Evolutionary conservation across 2,113 vertebrate genomes (phyloP), one percentile per base, ranked within the genome.

Genomic region (Clarias gariepinus): DNA sequence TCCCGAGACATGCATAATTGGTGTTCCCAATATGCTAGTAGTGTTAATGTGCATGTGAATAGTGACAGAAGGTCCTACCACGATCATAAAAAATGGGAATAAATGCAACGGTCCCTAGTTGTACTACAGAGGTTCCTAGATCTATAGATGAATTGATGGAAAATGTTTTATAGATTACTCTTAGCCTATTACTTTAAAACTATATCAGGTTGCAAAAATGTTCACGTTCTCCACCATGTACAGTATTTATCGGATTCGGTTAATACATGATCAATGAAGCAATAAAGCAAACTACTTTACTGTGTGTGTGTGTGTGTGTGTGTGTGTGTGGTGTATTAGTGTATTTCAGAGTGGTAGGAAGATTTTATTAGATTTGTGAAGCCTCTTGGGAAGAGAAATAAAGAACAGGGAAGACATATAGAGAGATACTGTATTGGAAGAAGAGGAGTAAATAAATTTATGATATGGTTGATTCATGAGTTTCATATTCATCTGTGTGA

Each of bases 401-500:
- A 30, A 60, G 11, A 61, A 25, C 12, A 0, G 4, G 28, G 30
- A 80, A 58, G 53, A 33, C 13, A 61, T 15, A 30, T 16, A 36
- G 78, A 13, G 8, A 36, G 57, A 33, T 57, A 12, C 21, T 19
- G 78, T 36, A 19, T 33, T 18, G 19, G 13, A 36, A 30, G 60
- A 80, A 33, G 28, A 19, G 9, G 7, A 79, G 77, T n/a, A 21
- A 25, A 47, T 15, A n/a, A 33, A 82, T 23, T 63, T 41, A 81
- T 81, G 58, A 41, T 60, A 8, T 47, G 47, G 58, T 7, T 63
- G 30, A 81, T 82, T 64, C 33, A 13, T 47, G 80, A 15, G 21
- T 8, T 81, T 41, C 23, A 81, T 81, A 63, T 81, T 81, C 73
- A n/a, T 61, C 28, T 57, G 53, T 28, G 16, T 79, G 23, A 55